A percentile compares a stretch with the other conserved stretches of the same genome.
These are phyloP conservation scores for Metopolophium dirhodum DNA, from an alignment of 1,140 invertebrate genomes.

Conservation along the genomic window DNA sequence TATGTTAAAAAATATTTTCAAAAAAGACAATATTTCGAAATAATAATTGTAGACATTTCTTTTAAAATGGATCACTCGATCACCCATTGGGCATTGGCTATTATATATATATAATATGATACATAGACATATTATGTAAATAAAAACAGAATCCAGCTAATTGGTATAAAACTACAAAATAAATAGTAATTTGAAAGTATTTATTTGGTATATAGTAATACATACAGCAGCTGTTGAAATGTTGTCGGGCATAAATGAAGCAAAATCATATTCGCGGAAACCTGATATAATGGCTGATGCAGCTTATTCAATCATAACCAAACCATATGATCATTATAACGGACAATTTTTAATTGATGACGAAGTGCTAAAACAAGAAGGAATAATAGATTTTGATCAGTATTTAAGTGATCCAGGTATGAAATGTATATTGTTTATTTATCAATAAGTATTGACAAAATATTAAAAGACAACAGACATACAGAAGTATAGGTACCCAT, in stretches of 20 bases:
- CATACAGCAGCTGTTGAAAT: slow-evolving; percentile 96
- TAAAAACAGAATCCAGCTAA: too few relatives aligned
- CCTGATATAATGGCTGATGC: slow-evolving; percentile 95
- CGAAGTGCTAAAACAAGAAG: slow-evolving; percentile 79
- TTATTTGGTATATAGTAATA: slow-evolving; percentile 73
- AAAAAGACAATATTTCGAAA: too few relatives aligned
- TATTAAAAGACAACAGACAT: not conserved
- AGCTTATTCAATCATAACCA: slow-evolving; percentile 86
- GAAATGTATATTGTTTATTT: not conserved
- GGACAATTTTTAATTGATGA: slow-evolving; percentile 97
- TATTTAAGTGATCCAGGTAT: slow-evolving; percentile 84
- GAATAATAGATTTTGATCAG: slow-evolving; percentile 82
- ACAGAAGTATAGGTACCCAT: not conserved
- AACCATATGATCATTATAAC: slow-evolving; percentile 78
- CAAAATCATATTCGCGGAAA: slow-evolving; percentile 71
- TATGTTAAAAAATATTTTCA: too few relatives aligned
- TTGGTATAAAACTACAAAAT: not conserved
- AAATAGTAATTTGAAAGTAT: not conserved
- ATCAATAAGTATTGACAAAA: not conserved
- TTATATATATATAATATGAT: too few relatives aligned
- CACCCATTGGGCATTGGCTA: too few relatives aligned
- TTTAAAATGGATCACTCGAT: too few relatives aligned
- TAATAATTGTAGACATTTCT: too few relatives aligned
- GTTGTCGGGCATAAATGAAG: slow-evolving; percentile 74
- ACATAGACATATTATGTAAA: too few relatives aligned